A percentile compares a stretch with the other conserved stretches of the same genome.
Conservation (phyloP, 2,113 vertebrate genomes). For the Nerophis lumbriciformis region DNA sequence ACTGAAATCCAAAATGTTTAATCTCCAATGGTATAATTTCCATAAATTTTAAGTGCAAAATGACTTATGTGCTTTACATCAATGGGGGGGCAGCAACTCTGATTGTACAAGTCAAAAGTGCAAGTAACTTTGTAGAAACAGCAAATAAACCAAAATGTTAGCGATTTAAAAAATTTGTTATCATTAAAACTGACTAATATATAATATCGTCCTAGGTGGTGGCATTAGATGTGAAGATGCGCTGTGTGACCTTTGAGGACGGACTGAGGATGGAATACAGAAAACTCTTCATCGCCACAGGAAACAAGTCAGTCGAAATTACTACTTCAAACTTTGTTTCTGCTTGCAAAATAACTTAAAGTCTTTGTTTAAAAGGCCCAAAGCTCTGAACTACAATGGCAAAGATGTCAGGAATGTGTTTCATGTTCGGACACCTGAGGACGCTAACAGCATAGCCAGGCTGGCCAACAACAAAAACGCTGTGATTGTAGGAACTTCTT, state of each 20-base stretch:
- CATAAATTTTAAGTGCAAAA: too few relatives aligned
- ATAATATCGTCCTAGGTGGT: slow-evolving; percentile 72
- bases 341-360: background rate
- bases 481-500: slow-evolving; percentile 91
- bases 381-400: slow-evolving; percentile 88
- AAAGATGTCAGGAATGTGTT: slow-evolving; percentile 90
- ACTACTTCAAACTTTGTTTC: background rate
- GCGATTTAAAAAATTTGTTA: too few relatives aligned
- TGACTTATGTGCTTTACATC: too few relatives aligned
- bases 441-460: slow-evolving; percentile 86
- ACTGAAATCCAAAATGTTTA: too few relatives aligned
- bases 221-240: slow-evolving; percentile 84
- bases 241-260: slow-evolving; percentile 85
- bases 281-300: slow-evolving; percentile 91
- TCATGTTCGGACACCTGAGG: slow-evolving; percentile 85
- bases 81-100: too few relatives aligned
- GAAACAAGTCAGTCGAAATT: slow-evolving; percentile 79
- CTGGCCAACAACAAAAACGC: slow-evolving; percentile 89
- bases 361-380: slow-evolving; percentile 74
- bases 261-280: slow-evolving; percentile 94
- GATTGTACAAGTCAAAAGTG: too few relatives aligned
- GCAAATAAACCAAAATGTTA: too few relatives aligned
- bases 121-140: too few relatives aligned
- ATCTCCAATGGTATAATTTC: too few relatives aligned
- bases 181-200: background rate